Evolutionary conservation across 2,113 vertebrate species (phyloP).

Genomic region (Aviceda subcristata): DNA sequence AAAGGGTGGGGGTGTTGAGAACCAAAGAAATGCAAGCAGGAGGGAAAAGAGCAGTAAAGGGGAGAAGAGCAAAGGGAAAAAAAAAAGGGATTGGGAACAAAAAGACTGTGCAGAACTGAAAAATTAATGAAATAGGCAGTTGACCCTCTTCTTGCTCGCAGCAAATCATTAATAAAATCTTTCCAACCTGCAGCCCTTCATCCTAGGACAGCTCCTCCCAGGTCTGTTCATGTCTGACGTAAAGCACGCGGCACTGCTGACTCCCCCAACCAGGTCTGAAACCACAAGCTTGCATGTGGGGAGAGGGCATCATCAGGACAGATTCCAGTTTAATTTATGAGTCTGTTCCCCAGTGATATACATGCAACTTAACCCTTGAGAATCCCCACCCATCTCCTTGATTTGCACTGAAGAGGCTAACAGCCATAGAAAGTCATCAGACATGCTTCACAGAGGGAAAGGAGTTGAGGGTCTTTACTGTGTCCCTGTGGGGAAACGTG

Average conservation of each 20-base stretch:
- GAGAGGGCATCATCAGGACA: neutral
- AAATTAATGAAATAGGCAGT: neutral
- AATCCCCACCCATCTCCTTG: neutral
- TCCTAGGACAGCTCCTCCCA: neutral
- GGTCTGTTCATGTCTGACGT: neutral
- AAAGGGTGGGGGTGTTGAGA: neutral
- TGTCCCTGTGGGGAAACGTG: neutral
- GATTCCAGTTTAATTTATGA: neutral
- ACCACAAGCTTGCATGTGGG: neutral
- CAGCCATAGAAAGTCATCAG: neutral
- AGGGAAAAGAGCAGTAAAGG: conserved; percentile 29
- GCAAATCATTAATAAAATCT: neutral
- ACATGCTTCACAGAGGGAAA: neutral
- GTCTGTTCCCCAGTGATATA: neutral
- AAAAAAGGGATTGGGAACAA: neutral
- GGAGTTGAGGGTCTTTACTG: neutral
- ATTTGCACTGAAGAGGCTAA: neutral
- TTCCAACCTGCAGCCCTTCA: neutral
- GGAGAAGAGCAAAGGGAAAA: neutral
- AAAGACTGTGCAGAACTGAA: neutral
- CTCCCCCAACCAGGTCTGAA: neutral
- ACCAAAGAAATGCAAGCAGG: neutral
- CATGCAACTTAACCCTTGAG: neutral
- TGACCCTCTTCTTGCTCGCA: neutral
- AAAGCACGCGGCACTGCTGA: neutral